Evolutionary conservation across 2,888 invertebrate species (phyloP).

Genomic region (Rhopalosiphum nymphaeae): DNA sequence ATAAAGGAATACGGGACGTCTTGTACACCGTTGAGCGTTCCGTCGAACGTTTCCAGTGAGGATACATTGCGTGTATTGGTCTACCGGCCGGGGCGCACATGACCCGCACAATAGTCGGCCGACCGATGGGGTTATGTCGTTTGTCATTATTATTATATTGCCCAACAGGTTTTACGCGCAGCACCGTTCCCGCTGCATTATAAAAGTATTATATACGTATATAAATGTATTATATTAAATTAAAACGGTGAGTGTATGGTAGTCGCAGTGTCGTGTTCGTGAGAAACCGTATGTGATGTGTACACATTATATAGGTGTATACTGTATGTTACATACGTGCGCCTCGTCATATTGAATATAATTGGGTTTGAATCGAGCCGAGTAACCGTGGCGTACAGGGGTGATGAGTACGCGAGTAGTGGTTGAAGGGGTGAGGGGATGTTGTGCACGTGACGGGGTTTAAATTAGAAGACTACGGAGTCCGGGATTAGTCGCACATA

Average conservation of each 20-base stretch:
- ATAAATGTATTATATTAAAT: conserved; percentile 8
- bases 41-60: conserved; percentile 15
- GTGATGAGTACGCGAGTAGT: neutral
- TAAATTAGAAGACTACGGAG: conserved; percentile 48
- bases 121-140: conserved; percentile 56
- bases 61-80: neutral
- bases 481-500: conserved; percentile 25
- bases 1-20: neutral
- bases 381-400: neutral
- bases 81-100: conserved; percentile 32
- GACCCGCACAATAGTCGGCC: conserved; percentile 56
- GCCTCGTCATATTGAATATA: neutral
- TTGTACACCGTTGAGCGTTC: neutral
- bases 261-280: conserved; percentile 23
- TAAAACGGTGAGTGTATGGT: conserved; percentile 26
- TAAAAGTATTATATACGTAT: conserved; percentile 2
- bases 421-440: conserved; percentile 1
- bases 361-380: conserved; percentile 50
- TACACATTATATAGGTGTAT: neutral
- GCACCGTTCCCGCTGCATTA: neutral
- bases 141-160: conserved; percentile 6
- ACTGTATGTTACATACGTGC: neutral
- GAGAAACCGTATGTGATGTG: conserved; percentile 37
- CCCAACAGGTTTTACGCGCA: conserved; percentile 33
- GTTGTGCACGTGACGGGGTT: conserved; percentile 61